phyloP scores from a whole-genome alignment of 2,797 vertebrate genomes.

The Smutsia gigantea region DNA sequence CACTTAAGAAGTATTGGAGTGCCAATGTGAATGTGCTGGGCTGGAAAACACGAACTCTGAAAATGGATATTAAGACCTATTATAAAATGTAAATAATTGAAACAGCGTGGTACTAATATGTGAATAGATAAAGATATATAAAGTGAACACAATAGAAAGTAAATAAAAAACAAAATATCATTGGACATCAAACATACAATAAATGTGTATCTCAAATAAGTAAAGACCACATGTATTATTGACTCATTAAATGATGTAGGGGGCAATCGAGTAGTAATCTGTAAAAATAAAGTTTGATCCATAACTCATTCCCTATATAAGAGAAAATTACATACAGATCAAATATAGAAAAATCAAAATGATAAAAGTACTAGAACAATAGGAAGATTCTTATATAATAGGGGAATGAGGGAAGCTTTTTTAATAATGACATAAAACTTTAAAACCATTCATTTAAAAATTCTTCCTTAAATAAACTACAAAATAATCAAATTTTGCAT shows the following conservation, averaged over 20 bases:
- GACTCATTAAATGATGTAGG: not conserved
- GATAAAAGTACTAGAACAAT: not conserved
- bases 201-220: not conserved
- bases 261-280: not conserved
- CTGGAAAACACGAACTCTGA: not conserved
- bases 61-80: not conserved
- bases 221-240: not conserved
- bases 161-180: conserved; percentile 3
- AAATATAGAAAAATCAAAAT: not conserved
- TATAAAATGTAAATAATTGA: not conserved
- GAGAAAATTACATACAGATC: not conserved
- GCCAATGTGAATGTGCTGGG: not conserved
- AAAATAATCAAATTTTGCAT: not conserved
- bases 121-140: not conserved
- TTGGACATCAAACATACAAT: not conserved
- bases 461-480: not conserved
- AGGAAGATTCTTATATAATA: not conserved
- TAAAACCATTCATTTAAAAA: not conserved
- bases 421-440: not conserved
- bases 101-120: not conserved
- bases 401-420: not conserved
- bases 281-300: conserved; percentile 31
- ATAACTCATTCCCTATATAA: not conserved
- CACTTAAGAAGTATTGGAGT: not conserved
- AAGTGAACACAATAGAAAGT: not conserved